Evolutionary conservation across 2,797 vertebrate species (phyloP).

Genomic region (Sarcoramphus papa): DNA sequence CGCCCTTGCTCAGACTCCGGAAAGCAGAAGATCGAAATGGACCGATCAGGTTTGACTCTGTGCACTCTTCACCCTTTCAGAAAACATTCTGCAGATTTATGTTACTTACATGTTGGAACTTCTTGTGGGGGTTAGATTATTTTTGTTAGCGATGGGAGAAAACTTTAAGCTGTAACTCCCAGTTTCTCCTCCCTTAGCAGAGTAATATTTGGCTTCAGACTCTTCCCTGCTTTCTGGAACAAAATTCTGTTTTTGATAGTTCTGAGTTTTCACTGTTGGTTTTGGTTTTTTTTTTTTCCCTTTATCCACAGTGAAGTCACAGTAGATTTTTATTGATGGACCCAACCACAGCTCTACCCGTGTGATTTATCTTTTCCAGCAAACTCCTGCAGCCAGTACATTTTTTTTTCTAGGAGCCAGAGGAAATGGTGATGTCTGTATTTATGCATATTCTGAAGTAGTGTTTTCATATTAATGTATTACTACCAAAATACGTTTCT

Average conservation of each 20-base stretch:
- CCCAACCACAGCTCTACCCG: neutral
- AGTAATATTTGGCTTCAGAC: neutral
- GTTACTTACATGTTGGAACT: neutral
- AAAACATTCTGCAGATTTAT: neutral
- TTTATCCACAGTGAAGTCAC: neutral
- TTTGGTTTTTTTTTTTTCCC: neutral
- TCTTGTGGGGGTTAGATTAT: neutral
- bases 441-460: neutral
- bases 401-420: neutral
- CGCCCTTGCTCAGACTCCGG: constrained; percentile 77
- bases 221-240: neutral
- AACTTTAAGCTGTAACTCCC: neutral
- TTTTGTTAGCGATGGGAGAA: neutral
- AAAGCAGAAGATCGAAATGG: constrained; percentile 80
- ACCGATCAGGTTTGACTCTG: constrained; percentile 81
- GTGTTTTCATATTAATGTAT: neutral
- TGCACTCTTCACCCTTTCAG: neutral
- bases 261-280: neutral
- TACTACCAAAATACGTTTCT: neutral
- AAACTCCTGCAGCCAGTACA: neutral
- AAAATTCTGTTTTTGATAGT: neutral
- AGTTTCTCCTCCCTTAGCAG: neutral
- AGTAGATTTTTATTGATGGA: neutral
- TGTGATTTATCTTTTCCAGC: neutral
- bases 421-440: neutral